Evolutionary conservation across 2,797 vertebrate genomes (phyloP), one percentile per base, ranked within the genome.

Genomic region (Amazona ochrocephala): DNA sequence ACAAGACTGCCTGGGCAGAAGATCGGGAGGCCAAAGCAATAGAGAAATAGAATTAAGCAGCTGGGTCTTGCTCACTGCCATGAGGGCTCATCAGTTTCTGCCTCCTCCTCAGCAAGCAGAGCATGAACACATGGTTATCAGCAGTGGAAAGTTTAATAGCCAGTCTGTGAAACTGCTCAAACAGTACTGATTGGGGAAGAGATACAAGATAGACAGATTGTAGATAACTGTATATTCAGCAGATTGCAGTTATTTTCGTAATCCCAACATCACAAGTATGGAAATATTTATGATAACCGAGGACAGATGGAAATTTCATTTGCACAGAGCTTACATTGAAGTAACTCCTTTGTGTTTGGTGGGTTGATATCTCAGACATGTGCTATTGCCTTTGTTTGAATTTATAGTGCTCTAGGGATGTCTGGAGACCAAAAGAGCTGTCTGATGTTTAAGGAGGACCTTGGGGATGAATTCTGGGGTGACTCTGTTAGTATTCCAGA

Each of bases 271-370:
- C 75, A 75, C 45, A 68, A 93, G 76, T 72, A 83, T 91, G 92
- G 91, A 94, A 97, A 91, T 89, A 50, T 83, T 96, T 96, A 84
- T 53, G 72, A 58, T 92, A 96, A 95, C 68, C 39, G 50, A 53
- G 84, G 82, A 91, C 93, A 96, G 91, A 96, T 89, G 94, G 87
- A 83, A 94, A 90, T 87, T 89, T 93, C 48, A 45, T 87, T 86
- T 81, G 41, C 4, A 0, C 3, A 11, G 58, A 53, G 30, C 24
- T 91, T 75, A 16, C 14, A 22, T 13, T 79, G 64, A 44, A 45
- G n/a, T 45, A 83, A 66, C 39, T 74, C 27, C 20, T 71, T 67
- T 67, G 51, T 54, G 15, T 83, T 67, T 51, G 75, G 41, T 51
- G 34, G 34, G 32, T 72, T 66, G 54, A 73, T 89, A 78, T 9